These are phyloP conservation scores for Eptesicus fuscus DNA, from an alignment of 2,113 vertebrate genomes.

Conservation along the genomic window DNA sequence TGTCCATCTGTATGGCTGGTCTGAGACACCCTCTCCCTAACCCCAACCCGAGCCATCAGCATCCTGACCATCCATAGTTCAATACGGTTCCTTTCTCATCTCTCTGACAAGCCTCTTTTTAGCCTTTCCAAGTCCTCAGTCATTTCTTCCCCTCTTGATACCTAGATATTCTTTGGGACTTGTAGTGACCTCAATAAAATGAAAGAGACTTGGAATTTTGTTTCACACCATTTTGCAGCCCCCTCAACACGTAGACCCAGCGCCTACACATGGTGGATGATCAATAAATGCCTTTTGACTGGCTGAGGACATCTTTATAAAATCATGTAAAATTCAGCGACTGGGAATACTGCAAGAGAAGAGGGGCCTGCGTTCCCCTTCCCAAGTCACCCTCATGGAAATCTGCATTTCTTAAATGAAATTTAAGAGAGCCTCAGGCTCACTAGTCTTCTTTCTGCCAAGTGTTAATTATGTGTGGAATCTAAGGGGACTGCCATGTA, in stretches of 20 bases:
- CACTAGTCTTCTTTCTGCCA: constrained; percentile 45
- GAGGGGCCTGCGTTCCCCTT: neutral
- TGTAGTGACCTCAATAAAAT: neutral
- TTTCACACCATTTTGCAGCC: neutral
- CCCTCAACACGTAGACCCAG: neutral
- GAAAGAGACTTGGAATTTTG: neutral
- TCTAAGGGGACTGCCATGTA: constrained; percentile 60
- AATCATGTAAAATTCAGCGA: constrained; percentile 6
- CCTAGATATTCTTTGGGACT: neutral
- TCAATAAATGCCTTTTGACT: neutral
- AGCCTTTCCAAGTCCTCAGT: neutral
- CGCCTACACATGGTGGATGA: neutral
- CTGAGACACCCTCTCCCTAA: neutral
- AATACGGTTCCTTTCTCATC: neutral
- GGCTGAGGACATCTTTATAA: constrained; percentile 44
- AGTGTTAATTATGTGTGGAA: constrained; percentile 68
- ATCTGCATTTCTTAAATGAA: constrained; percentile 68
- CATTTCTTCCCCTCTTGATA: neutral
- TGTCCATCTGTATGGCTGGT: neutral
- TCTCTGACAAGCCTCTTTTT: neutral
- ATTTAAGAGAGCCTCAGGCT: constrained; percentile 63
- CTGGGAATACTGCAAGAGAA: constrained; percentile 32
- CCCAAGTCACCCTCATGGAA: constrained; percentile 41
- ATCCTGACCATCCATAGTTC: neutral
- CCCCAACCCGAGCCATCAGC: fast-evolving